A percentile compares a stretch with the other conserved stretches of the same genome.
Evolutionary conservation across 2,113 vertebrate genomes (phyloP).

Genomic region (Ammodytes dubius): DNA sequence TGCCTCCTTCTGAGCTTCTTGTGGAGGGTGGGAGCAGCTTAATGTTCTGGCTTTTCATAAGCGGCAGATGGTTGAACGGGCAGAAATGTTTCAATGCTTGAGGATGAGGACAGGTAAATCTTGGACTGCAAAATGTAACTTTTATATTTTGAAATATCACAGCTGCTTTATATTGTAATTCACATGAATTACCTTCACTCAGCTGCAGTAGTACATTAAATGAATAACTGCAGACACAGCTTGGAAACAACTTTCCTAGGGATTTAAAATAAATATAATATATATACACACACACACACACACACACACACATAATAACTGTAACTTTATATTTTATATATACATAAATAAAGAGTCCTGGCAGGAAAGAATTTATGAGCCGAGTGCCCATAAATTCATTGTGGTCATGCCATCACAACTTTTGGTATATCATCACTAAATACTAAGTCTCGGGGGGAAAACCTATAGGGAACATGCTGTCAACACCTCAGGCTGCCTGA

Average conservation of each 20-base stretch:
- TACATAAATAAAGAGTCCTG: neutral
- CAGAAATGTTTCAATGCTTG: slow-evolving; percentile 7
- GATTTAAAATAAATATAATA: neutral
- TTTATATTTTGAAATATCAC: slow-evolving; percentile 31
- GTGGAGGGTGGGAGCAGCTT: slow-evolving; percentile 39
- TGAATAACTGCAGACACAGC: slow-evolving; percentile 5
- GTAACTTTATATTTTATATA: neutral
- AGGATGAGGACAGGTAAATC: slow-evolving; percentile 52
- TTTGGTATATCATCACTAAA: slow-evolving; percentile 50
- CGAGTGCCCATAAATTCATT: slow-evolving; percentile 24
- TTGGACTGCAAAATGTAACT: slow-evolving; percentile 27
- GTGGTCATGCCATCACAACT: neutral
- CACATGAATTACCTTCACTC: slow-evolving; percentile 23
- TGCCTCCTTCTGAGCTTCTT: slow-evolving; percentile 16
- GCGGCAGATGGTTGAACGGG: slow-evolving; percentile 48
- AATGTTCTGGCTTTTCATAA: slow-evolving; percentile 39
- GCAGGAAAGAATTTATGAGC: slow-evolving; percentile 7
- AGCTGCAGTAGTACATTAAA: slow-evolving; percentile 15
- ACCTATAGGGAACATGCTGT: slow-evolving; percentile 60
- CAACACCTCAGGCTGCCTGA: slow-evolving; percentile 13
- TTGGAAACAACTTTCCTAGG: slow-evolving; percentile 1
- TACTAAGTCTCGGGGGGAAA: slow-evolving; percentile 53
- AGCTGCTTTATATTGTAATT: slow-evolving; percentile 27
- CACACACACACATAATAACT: neutral
- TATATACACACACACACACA: too few relatives aligned